Base-by-base conservation (phyloP, 2,113 vertebrate genomes). In the Chloropsis hardwickii region DNA sequence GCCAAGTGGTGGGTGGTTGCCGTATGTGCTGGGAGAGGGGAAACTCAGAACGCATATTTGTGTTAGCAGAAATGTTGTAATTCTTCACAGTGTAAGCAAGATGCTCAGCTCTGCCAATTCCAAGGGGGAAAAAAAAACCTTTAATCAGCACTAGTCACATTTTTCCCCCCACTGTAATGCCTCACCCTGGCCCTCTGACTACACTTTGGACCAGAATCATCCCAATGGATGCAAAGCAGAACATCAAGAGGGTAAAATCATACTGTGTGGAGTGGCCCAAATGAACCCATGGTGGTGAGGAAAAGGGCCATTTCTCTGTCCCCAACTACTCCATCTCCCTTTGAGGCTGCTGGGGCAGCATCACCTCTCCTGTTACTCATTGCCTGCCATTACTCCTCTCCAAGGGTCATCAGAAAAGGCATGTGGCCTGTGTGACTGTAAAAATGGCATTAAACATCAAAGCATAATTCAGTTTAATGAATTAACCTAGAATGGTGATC, bases 11-110 rank as follows among this genome's bases (percentile, higher is more conserved):
- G 93, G 96, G 97, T 77, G 95, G 84, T 2, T 91, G 85, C 86
- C 7, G 12, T 94, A 74, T 66, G 91, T 89, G 92, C 95, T 82
- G 92, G 81, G 81, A 97, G 93, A 89, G 50, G 91, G 89, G 84
- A 92, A 92, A 65, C 54, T 91, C 94, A 74, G 73, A 95, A 73
- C 2, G 2, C 72, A 1, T 93, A 96, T 96, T 95, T 97, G 91
- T 96, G 94, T 88, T 94, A 77, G 86, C 60, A 58, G 85, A 82
- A 90, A 80, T 24, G 78, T 37, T 96, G 35, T 64, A 86, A 94
- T 79, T 77, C 84, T 94, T 97, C 79, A 58, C 89, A 91, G 86
- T 53, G 64, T 94, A 97, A 97, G 95, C 96, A 96, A 96, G 92
- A 90, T 51, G 14, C 72, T 95, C 47, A 57, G 67, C 53, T 47